A percentile compares a stretch with the other conserved stretches of the same genome.
phyloP scores from a whole-genome alignment of 1,140 invertebrate species.

The Ceratina japonica region DNA sequence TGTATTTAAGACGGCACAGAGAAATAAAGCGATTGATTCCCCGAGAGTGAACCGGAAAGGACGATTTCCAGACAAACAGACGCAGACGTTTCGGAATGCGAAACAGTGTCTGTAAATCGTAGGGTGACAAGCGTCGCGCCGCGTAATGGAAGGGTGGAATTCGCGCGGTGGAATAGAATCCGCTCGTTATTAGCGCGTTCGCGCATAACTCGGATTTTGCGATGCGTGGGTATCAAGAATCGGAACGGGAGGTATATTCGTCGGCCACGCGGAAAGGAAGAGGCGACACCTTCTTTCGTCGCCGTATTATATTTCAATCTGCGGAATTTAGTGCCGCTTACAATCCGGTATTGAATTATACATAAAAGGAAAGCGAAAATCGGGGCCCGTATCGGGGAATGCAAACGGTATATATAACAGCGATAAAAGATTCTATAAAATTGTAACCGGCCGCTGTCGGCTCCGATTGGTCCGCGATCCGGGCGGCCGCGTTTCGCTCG shows the following conservation, averaged over 20 bases:
- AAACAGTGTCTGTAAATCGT: conserved; percentile 55
- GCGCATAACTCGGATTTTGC: conserved; percentile 75
- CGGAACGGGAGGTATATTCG: conserved; percentile 49
- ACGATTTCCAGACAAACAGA: conserved; percentile 15
- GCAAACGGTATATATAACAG: too few species aligned
- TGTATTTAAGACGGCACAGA: too few species aligned
- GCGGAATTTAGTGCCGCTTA: not conserved
- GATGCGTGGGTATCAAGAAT: conserved; percentile 64
- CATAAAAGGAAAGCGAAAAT: too few species aligned
- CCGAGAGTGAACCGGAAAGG: not conserved
- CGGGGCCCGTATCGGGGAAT: too few species aligned
- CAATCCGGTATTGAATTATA: too few species aligned
- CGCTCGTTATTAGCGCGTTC: conserved; percentile 78
- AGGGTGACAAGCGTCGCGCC: conserved; percentile 34
- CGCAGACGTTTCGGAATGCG: conserved; percentile 40
- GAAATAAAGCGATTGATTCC: conserved; percentile 1
- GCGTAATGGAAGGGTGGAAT: conserved; percentile 72
- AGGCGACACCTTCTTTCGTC: conserved; percentile 32
- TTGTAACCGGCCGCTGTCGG: not conserved
- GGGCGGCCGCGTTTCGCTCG: not conserved
- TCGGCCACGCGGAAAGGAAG: conserved; percentile 16
- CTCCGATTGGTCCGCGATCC: not conserved
- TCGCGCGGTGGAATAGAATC: conserved; percentile 71
- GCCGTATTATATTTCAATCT: conserved; percentile 1
- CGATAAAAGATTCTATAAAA: conserved; percentile 12